These are phyloP conservation scores for Eurystomus glaucurus DNA, from an alignment of 2,797 vertebrate species.

Conservation along the genomic window DNA sequence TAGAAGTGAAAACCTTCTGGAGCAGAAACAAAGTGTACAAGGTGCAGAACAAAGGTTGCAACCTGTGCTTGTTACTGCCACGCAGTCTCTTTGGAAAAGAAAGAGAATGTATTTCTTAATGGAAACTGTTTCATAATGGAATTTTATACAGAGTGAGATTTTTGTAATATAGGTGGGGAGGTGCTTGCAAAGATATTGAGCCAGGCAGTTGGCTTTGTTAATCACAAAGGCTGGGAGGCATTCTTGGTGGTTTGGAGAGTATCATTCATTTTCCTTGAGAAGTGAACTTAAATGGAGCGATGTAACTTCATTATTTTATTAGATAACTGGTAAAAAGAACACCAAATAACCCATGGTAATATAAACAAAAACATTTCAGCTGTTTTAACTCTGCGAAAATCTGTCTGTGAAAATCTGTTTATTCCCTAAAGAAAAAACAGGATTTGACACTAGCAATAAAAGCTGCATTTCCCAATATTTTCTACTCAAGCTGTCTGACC, in stretches of 20 bases:
- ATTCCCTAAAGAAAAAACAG: background rate
- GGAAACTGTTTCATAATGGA: background rate
- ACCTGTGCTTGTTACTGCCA: background rate
- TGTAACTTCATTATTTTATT: background rate
- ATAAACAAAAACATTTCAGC: conserved; percentile 25
- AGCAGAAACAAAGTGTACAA: background rate
- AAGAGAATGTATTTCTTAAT: background rate
- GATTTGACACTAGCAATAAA: background rate
- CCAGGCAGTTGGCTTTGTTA: background rate
- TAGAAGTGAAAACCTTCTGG: background rate
- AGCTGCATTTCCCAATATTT: background rate
- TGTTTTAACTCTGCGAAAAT: background rate
- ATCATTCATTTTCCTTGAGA: background rate
- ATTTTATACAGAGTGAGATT: background rate
- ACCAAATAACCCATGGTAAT: background rate
- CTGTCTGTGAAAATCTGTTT: background rate
- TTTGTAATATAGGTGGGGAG: background rate
- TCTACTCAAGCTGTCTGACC: background rate
- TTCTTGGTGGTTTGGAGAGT: background rate
- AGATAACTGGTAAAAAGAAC: background rate
- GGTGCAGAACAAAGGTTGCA: background rate
- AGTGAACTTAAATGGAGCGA: background rate
- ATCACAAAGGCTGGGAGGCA: background rate
- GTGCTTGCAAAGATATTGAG: background rate
- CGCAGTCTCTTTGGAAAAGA: background rate